Evolutionary conservation across 2,113 vertebrate species (phyloP).

Genomic region (Chaetops frenatus): DNA sequence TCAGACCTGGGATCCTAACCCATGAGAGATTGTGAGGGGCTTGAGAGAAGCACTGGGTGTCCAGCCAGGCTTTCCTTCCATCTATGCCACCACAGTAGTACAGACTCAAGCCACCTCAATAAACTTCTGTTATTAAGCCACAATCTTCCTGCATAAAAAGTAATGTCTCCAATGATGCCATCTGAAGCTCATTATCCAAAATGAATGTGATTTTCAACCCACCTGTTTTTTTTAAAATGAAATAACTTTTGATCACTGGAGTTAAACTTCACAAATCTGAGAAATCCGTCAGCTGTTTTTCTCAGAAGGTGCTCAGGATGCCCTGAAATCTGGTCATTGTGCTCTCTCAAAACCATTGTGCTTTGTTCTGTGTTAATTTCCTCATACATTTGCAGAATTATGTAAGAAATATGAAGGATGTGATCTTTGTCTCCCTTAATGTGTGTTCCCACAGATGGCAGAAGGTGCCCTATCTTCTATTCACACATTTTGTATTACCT

Average conservation of each 20-base stretch:
- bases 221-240: background rate
- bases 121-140: background rate
- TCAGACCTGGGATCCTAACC: background rate
- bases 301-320: background rate
- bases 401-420: background rate
- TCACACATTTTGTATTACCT: background rate
- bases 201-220: background rate
- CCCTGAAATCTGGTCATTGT: background rate
- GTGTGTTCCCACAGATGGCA: background rate
- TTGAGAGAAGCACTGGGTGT: background rate
- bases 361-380: background rate
- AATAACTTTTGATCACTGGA: background rate
- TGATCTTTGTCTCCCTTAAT: background rate
- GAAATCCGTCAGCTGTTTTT: background rate
- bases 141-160: background rate
- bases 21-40: background rate
- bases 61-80: background rate
- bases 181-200: background rate
- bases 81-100: background rate
- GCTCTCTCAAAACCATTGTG: background rate
- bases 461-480: background rate
- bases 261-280: background rate
- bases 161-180: background rate
- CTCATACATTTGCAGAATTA: background rate
- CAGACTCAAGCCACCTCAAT: background rate